Evolutionary conservation across 2,797 vertebrate species (phyloP).

Genomic region (Sebastes kiyomatsui): DNA sequence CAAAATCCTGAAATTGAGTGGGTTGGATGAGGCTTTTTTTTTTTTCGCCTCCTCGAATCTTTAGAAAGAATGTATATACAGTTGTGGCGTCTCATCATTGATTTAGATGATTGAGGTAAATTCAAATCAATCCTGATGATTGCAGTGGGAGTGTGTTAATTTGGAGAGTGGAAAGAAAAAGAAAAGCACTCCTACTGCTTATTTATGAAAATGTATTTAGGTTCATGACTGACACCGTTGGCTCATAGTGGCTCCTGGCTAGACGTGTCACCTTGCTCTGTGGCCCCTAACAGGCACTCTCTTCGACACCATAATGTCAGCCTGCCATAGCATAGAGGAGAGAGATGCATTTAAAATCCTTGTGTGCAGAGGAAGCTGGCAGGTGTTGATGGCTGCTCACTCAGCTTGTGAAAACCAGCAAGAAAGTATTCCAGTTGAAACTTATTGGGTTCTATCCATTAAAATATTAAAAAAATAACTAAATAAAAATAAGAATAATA

Average conservation of each 20-base stretch:
- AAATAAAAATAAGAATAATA: background rate
- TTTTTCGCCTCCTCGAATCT: background rate
- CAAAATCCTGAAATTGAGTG: slow-evolving; percentile 51
- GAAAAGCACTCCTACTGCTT: slow-evolving; percentile 2
- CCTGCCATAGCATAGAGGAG: slow-evolving; percentile 51
- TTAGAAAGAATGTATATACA: slow-evolving; percentile 19
- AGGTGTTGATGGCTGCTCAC: slow-evolving; percentile 47
- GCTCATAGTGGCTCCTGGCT: slow-evolving; percentile 49
- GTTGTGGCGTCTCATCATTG: slow-evolving; percentile 10
- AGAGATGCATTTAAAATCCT: slow-evolving; percentile 47
- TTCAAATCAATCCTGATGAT: slow-evolving; percentile 44
- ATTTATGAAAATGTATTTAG: slow-evolving; percentile 40
- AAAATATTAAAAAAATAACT: background rate
- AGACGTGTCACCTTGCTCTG: slow-evolving; percentile 56
- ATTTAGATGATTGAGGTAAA: slow-evolving; percentile 42
- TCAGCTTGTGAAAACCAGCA: slow-evolving; percentile 28
- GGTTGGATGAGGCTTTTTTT: slow-evolving; percentile 14
- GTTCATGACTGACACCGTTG: slow-evolving; percentile 34
- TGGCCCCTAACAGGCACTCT: slow-evolving; percentile 62
- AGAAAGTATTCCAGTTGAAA: background rate
- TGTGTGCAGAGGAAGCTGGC: slow-evolving; percentile 29
- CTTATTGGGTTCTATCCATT: background rate
- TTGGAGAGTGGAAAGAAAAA: slow-evolving; percentile 11
- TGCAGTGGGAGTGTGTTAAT: slow-evolving; percentile 37
- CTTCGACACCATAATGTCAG: slow-evolving; percentile 57